A percentile compares a stretch with the other conserved stretches of the same genome.
Conservation (phyloP, 2,797 vertebrate genomes). For the Melanotaenia nigrans region DNA sequence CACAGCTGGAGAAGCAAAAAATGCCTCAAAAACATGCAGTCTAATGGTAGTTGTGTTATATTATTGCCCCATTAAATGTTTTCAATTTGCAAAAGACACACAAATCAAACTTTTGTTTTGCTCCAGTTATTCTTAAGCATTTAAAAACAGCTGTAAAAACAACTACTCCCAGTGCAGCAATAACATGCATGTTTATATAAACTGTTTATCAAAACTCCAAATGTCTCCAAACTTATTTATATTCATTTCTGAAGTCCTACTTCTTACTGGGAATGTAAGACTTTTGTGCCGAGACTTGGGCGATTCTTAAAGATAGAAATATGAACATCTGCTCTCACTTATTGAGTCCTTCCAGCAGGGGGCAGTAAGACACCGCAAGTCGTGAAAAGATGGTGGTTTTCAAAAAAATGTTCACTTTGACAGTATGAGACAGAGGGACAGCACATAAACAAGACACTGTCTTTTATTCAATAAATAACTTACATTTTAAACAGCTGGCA, state of each 20-base stretch:
- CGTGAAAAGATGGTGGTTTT: background rate
- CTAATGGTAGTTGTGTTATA: background rate
- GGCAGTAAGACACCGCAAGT: constrained; percentile 55
- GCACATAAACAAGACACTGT: constrained; percentile 79
- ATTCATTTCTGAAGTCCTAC: background rate
- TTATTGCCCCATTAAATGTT: background rate
- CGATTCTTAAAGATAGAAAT: too few relatives aligned
- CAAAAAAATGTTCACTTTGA: constrained; percentile 31
- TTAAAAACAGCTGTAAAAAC: background rate
- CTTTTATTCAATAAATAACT: constrained; percentile 98
- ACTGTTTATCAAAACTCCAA: background rate
- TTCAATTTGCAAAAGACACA: constrained; percentile 1
- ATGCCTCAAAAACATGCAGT: background rate
- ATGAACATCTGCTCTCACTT: background rate
- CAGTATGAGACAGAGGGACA: constrained; percentile 32
- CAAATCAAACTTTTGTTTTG: background rate
- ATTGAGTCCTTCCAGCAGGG: constrained; percentile 56
- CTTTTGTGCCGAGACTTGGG: background rate
- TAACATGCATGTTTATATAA: background rate
- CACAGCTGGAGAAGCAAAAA: background rate
- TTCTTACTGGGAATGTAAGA: background rate
- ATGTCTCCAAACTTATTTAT: background rate
- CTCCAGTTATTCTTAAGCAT: background rate
- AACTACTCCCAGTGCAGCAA: background rate
- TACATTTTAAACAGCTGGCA: constrained; percentile 93